Percentiles rank a stretch among this genome's conserved stretches.
These are phyloP conservation scores for Phaedon cochleariae DNA, from an alignment of 2,888 invertebrate species.

Conservation along the genomic window DNA sequence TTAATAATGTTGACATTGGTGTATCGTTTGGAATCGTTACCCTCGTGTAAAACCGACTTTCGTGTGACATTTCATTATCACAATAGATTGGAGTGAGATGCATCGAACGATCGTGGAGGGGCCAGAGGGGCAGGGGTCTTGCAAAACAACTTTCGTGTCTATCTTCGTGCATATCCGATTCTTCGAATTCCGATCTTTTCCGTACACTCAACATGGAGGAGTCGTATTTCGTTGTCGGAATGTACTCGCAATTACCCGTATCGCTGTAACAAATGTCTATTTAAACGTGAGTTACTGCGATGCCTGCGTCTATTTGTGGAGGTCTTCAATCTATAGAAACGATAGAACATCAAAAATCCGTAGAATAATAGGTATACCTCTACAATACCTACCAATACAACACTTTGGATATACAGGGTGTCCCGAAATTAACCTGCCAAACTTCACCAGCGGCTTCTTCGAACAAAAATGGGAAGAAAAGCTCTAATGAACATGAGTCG, in stretches of 20 bases:
- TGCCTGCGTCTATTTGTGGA: background rate
- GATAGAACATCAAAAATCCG: background rate
- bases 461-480: too few species aligned
- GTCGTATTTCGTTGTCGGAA: constrained; percentile 12
- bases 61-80: constrained; percentile 46
- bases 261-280: background rate
- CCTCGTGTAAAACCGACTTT: constrained; percentile 40
- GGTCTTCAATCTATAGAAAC: background rate
- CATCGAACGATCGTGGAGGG: constrained; percentile 38
- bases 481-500: too few species aligned
- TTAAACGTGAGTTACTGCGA: background rate
- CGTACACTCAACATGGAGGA: constrained; percentile 3
- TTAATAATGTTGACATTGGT: constrained; percentile 42
- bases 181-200: constrained; percentile 30
- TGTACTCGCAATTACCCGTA: constrained; percentile 6
- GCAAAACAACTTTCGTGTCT: constrained; percentile 37
- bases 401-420: too few species aligned
- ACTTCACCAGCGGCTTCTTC: too few species aligned
- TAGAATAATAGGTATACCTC: too few species aligned
- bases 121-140: constrained; percentile 16
- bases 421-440: too few species aligned
- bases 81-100: constrained; percentile 46
- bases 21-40: constrained; percentile 18
- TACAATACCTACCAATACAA: too few species aligned
- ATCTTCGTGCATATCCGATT: constrained; percentile 35